phyloP scores from a whole-genome alignment of 1,140 invertebrate genomes.

The Stenopsyche tienmushanensis region DNA sequence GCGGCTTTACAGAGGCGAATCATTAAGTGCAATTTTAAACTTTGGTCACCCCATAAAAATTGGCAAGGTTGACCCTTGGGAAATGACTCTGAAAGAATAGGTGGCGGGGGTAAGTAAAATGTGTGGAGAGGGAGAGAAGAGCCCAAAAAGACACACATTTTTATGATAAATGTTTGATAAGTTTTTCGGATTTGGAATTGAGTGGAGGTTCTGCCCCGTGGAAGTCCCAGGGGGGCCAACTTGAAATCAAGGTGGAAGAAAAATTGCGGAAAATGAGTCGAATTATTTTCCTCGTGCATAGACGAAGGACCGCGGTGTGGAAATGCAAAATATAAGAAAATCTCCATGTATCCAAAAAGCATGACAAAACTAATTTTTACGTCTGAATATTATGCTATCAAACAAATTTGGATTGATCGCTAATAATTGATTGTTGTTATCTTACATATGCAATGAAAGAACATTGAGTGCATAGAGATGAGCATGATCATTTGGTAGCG shows the following conservation, averaged over 20 bases:
- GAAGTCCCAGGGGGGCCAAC: background rate
- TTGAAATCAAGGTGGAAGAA: background rate
- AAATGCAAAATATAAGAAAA: background rate
- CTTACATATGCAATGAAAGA: too few relatives aligned
- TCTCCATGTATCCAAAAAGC: background rate
- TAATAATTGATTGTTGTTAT: too few relatives aligned
- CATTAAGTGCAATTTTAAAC: background rate
- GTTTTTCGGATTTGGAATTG: conserved; percentile 37
- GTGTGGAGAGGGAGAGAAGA: conserved; percentile 14
- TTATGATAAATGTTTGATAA: conserved; percentile 40
- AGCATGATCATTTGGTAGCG: too few relatives aligned
- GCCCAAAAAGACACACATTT: conserved; percentile 36
- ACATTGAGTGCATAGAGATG: too few relatives aligned
- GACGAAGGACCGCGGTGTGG: too few relatives aligned
- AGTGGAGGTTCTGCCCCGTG: conserved; percentile 20
- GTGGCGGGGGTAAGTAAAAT: background rate
- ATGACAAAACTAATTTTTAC: too few relatives aligned
- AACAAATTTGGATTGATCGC: too few relatives aligned
- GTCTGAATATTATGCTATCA: too few relatives aligned
- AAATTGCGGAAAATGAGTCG: background rate
- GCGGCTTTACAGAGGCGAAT: too few relatives aligned
- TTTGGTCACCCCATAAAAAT: conserved; percentile 33
- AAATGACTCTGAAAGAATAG: conserved; percentile 40
- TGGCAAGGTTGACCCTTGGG: conserved; percentile 34
- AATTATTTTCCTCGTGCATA: background rate